phyloP scores from a whole-genome alignment of 2,113 vertebrate species.

The Chelonoidis abingdonii region DNA sequence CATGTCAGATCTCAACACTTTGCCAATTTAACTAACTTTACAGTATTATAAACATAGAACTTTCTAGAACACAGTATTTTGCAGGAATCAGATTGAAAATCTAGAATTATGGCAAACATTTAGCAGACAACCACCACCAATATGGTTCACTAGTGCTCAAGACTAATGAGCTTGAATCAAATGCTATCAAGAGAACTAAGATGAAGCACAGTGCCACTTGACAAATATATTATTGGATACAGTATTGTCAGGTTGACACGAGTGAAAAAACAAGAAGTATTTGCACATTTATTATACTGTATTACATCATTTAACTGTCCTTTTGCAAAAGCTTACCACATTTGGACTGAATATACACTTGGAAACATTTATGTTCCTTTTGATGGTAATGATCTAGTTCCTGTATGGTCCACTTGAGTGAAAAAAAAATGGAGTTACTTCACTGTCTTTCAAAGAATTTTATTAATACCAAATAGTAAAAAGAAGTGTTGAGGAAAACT shows the following conservation, averaged over 20 bases:
- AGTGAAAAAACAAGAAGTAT: slow-evolving; percentile 39
- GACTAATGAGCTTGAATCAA: background rate
- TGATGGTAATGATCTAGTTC: slow-evolving; percentile 59
- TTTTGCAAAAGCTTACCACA: slow-evolving; percentile 60
- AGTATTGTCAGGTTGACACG: background rate
- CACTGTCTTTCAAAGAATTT: slow-evolving; percentile 15
- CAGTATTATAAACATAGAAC: background rate
- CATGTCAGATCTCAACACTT: too few relatives aligned
- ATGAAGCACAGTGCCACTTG: background rate
- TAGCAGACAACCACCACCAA: background rate
- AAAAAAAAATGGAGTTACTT: background rate
- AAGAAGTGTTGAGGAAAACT: background rate
- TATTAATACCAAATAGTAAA: background rate
- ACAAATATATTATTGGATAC: background rate
- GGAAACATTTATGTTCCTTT: slow-evolving; percentile 71
- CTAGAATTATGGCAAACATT: background rate
- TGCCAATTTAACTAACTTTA: background rate
- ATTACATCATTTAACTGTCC: slow-evolving; percentile 53
- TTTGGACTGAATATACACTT: slow-evolving; percentile 63
- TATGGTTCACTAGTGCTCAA: background rate
- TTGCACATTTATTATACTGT: slow-evolving; percentile 37
- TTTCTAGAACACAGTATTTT: background rate
- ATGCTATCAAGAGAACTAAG: background rate
- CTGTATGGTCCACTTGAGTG: slow-evolving; percentile 51
- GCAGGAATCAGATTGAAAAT: background rate